Percentiles rank a stretch among this genome's conserved stretches.
These are phyloP conservation scores for Sandelia bainsii DNA, from an alignment of 2,797 vertebrate species.

Conservation along the genomic window DNA sequence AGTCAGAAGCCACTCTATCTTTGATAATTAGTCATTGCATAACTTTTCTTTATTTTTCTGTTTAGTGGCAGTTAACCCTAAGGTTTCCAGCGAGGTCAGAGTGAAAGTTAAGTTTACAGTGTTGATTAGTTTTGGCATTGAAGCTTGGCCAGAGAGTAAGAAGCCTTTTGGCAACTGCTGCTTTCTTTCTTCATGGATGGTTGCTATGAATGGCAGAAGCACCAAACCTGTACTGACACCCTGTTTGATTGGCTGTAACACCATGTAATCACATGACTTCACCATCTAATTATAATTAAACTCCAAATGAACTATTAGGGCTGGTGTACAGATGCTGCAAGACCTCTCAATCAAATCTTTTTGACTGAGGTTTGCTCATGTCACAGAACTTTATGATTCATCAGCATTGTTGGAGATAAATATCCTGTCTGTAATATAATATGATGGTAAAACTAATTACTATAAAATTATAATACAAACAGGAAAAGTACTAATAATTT, in stretches of 20 bases:
- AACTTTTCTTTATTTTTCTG: conserved; percentile 28
- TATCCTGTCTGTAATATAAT: conserved; percentile 43
- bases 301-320: conserved; percentile 69
- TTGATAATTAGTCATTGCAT: conserved; percentile 37
- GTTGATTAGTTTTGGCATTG: conserved; percentile 39
- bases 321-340: conserved; percentile 78
- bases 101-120: conserved; percentile 29
- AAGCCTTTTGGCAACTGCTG: conserved; percentile 54
- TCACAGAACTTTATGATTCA: conserved; percentile 47
- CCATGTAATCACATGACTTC: conserved; percentile 20
- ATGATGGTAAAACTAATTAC: conserved; percentile 19
- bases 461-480: conserved; percentile 23
- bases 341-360: conserved; percentile 62
- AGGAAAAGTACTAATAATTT: conserved; percentile 23
- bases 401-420: conserved; percentile 36
- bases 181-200: conserved; percentile 64
- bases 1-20: conserved; percentile 64
- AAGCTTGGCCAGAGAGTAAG: conserved; percentile 56
- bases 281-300: conserved; percentile 40
- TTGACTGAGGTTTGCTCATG: conserved; percentile 55
- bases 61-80: conserved; percentile 32
- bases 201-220: conserved; percentile 63
- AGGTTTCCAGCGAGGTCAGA: conserved; percentile 51
- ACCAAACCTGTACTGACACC: conserved; percentile 52
- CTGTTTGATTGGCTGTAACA: conserved; percentile 37